Evolutionary conservation across 2,113 vertebrate genomes (phyloP).

Genomic region (Alosa alosa): DNA sequence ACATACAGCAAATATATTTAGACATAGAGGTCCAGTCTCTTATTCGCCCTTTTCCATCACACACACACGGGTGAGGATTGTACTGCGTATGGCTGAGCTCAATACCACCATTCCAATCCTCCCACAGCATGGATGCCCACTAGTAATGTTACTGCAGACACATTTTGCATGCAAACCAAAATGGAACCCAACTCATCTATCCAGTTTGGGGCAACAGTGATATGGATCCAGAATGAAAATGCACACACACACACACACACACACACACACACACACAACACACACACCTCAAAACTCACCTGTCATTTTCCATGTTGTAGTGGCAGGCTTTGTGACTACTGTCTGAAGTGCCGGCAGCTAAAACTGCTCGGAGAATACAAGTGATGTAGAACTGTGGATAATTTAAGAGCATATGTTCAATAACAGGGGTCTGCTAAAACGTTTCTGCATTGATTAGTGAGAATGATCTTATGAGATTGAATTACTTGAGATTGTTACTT

Average conservation of each 20-base stretch:
- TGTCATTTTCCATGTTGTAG: not conserved
- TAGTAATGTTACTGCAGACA: too few relatives aligned
- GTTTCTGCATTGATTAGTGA: not conserved
- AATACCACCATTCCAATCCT: too few relatives aligned
- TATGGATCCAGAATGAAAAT: not conserved
- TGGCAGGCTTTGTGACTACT: slow-evolving; percentile 28
- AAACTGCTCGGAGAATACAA: slow-evolving; percentile 18
- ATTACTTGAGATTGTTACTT: too few relatives aligned
- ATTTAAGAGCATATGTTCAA: not conserved
- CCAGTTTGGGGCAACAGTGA: too few relatives aligned
- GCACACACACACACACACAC: not conserved
- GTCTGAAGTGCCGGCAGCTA: not conserved
- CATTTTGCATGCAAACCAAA: too few relatives aligned
- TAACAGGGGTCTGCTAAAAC: not conserved
- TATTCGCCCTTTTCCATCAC: not conserved
- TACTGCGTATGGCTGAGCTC: too few relatives aligned
- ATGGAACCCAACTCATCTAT: too few relatives aligned
- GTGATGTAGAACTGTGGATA: slow-evolving; percentile 30
- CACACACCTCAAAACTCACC: not conserved
- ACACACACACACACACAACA: too few relatives aligned
- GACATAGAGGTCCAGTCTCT: too few relatives aligned
- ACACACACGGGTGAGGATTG: not conserved
- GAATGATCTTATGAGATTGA: too few relatives aligned
- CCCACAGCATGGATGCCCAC: too few relatives aligned
- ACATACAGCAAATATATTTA: not conserved